phyloP scores from a whole-genome alignment of 1,140 invertebrate species.

The Scaptomyza pallida region DNA sequence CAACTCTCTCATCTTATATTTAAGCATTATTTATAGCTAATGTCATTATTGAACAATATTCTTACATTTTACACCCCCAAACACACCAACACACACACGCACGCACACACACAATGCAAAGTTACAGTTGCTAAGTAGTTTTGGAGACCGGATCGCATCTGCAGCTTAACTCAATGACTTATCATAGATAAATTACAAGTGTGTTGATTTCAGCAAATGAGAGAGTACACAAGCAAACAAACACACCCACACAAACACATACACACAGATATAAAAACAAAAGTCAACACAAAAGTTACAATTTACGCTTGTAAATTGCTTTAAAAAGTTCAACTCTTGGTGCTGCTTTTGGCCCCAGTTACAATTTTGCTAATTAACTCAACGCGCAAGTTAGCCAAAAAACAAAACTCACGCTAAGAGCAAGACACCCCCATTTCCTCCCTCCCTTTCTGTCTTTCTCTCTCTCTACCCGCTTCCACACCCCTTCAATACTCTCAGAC shows the following conservation, averaged over 20 bases:
- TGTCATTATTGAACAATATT: conserved; percentile 18
- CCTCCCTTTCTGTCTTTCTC: no score
- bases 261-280: conserved; percentile 36
- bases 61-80: neutral
- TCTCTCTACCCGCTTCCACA: neutral
- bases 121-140: conserved; percentile 5
- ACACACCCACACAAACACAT: neutral
- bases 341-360: conserved; percentile 63
- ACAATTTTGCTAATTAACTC: conserved; percentile 81
- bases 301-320: conserved; percentile 81
- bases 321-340: conserved; percentile 65
- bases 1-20: neutral
- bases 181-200: conserved; percentile 72
- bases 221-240: conserved; percentile 10
- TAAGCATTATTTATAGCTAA: neutral
- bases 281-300: conserved; percentile 70
- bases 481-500: conserved; percentile 4
- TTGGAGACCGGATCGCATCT: conserved; percentile 6
- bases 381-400: conserved; percentile 58
- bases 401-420: conserved; percentile 17
- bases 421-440: neutral
- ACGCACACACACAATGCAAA: no score
- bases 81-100: no score
- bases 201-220: conserved; percentile 45
- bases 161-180: conserved; percentile 67